Evolutionary conservation across 2,888 invertebrate genomes (phyloP).

Genomic region (Ichneumoninae sp.): DNA sequence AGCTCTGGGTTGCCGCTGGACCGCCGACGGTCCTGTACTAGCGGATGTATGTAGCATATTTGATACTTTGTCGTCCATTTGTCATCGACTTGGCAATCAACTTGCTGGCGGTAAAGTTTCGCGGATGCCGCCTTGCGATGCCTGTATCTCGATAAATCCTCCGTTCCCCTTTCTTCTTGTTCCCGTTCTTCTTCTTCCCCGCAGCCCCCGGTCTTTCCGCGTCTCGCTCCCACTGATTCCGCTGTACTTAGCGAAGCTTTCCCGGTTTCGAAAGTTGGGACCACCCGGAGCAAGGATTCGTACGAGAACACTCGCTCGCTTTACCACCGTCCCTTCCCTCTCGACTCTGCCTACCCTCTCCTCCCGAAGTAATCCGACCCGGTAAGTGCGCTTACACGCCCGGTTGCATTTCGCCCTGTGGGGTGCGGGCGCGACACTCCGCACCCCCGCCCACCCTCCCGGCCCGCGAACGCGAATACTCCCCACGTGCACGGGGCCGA

Average conservation of each 20-base stretch:
- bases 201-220: not conserved
- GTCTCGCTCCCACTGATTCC: conserved; percentile 43
- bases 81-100: conserved; percentile 57
- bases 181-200: not conserved
- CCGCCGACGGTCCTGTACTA: too few species aligned
- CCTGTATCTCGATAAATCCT: conserved; percentile 31
- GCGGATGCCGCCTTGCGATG: conserved; percentile 10
- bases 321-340: conserved; percentile 17
- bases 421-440: conserved; percentile 42
- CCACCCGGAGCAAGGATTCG: conserved; percentile 50
- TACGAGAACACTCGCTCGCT: conserved; percentile 43
- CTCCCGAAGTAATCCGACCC: conserved; percentile 57
- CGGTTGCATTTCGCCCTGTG: conserved; percentile 60
- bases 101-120: conserved; percentile 52
- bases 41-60: not conserved
- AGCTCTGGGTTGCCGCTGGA: too few species aligned
- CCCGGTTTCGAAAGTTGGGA: conserved; percentile 46
- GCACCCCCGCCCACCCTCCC: conserved; percentile 10
- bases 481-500: conserved; percentile 36
- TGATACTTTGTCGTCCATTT: conserved; percentile 21
- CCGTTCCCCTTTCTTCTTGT: conserved; percentile 16
- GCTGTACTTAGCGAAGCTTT: conserved; percentile 62
- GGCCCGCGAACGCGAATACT: conserved; percentile 10
- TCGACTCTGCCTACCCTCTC: conserved; percentile 20
- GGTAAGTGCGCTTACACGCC: conserved; percentile 68